Conservation (phyloP, 2,113 vertebrate species). For the Struthidea cinerea region DNA sequence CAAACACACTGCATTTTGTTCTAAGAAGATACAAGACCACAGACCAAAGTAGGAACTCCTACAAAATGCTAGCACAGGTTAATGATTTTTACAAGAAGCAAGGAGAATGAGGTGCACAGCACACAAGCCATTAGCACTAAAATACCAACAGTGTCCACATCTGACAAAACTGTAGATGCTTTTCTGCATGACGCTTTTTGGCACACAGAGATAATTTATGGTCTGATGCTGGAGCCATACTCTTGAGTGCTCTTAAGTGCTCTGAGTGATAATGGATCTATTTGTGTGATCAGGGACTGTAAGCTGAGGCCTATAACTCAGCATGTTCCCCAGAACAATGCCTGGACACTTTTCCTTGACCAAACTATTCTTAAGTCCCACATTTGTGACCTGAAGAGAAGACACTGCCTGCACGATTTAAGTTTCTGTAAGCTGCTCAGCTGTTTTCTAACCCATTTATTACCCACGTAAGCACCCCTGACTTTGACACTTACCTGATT, state of each 20-base stretch:
- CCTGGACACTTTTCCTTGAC: background rate
- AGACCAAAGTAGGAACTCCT: background rate
- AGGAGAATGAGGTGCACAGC: background rate
- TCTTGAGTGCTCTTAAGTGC: conserved; percentile 44
- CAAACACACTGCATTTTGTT: background rate
- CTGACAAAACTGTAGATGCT: background rate
- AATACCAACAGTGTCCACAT: background rate
- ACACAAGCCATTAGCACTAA: background rate
- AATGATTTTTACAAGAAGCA: background rate
- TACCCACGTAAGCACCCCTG: background rate
- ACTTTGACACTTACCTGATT: background rate
- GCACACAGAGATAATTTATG: background rate
- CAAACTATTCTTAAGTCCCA: background rate
- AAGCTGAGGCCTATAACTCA: background rate
- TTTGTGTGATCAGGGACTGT: background rate
- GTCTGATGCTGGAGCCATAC: background rate
- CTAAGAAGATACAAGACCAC: background rate
- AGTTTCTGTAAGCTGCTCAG: background rate
- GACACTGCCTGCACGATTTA: background rate
- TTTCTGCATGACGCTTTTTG: conserved; percentile 20
- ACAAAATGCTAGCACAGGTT: background rate
- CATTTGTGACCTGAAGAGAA: background rate
- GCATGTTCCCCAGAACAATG: background rate
- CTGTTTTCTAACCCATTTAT: background rate
- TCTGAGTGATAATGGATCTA: conserved; percentile 23